Evolutionary conservation across 2,888 invertebrate species (phyloP), one percentile per base, ranked within the genome.

Genomic region (Cephus spinipes): DNA sequence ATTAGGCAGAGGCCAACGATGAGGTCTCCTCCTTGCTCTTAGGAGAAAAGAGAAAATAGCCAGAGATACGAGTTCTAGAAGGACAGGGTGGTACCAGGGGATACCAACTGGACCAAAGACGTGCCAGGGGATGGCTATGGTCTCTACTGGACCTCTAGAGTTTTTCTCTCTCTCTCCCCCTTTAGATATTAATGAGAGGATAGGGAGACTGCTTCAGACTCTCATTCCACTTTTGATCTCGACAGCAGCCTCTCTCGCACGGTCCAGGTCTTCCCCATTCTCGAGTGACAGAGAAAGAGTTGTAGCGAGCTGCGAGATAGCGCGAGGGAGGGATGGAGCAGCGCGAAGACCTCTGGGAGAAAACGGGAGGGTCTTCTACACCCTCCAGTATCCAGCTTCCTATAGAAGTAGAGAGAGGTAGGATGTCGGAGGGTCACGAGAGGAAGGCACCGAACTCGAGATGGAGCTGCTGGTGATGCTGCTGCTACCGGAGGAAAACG

Each of bases 371-470:
- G 81, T 71, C 71, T 33, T 83, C 83, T 85, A 82, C 85, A 84
- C 85, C 85, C 84, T 81, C 79, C 80, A 79, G 79, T 79, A 77
- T 55, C 55, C 55, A 55, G 23, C 55, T 55, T 55, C 55, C 55
- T 55, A 55, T 55, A 55, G 71, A 31, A 80, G 83, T 81, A 83
- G 83, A 77, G 81, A 79, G 84, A 82, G 85, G 85, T 85, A 87
- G 86, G 86, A 88, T 86, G 84, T 88, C 84, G 87, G 85, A 85
- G 86, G 88, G 88, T 89, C 88, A 88, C 87, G 86, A 78, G 83
- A 82, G 82, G 81, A 79, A n/a, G 69, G 74, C 71, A 71, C 32
- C 55, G 71, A 71, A 33, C 32, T 32, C 32, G 71, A 71, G 69
- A 79, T 80, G 83, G 80, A 81, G 75, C 79, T 80, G 82, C 81